Evolutionary conservation across 2,113 vertebrate species (phyloP).

Genomic region (Bettongia penicillata): DNA sequence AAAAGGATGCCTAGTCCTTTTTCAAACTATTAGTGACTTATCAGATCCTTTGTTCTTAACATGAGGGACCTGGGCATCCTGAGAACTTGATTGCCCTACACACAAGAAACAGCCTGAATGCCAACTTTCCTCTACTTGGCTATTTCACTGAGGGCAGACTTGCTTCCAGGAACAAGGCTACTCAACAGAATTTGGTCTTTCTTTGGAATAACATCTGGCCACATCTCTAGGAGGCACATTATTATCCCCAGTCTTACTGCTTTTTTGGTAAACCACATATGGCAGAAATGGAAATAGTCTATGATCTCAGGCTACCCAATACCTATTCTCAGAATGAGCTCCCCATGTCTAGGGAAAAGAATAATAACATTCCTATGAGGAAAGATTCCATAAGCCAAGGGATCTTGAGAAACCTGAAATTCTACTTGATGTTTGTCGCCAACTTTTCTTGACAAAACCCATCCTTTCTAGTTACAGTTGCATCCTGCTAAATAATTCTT

Average conservation of each 20-base stretch:
- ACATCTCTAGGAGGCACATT: not conserved
- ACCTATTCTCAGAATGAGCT: not conserved
- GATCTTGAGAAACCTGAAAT: not conserved
- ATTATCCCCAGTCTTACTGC: not conserved
- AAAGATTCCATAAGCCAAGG: accelerated
- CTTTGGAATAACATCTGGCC: not conserved
- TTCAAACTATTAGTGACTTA: not conserved
- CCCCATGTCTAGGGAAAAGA: not conserved
- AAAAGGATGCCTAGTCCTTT: not conserved
- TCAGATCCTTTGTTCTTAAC: not conserved
- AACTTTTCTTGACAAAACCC: not conserved
- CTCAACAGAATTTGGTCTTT: not conserved
- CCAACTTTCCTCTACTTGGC: not conserved
- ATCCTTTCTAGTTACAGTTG: no score
- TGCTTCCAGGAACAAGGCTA: not conserved
- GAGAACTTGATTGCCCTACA: not conserved
- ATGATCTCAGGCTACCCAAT: not conserved
- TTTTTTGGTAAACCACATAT: not conserved
- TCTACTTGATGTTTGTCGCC: not conserved
- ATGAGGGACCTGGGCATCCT: not conserved
- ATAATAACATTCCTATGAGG: not conserved
- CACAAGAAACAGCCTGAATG: not conserved
- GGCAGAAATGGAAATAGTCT: not conserved
- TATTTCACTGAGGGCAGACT: not conserved
- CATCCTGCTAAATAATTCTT: not conserved